Percentiles rank a stretch among this genome's conserved stretches.
Conservation (phyloP, 2,113 vertebrate genomes). For the Alexandromys fortis region DNA sequence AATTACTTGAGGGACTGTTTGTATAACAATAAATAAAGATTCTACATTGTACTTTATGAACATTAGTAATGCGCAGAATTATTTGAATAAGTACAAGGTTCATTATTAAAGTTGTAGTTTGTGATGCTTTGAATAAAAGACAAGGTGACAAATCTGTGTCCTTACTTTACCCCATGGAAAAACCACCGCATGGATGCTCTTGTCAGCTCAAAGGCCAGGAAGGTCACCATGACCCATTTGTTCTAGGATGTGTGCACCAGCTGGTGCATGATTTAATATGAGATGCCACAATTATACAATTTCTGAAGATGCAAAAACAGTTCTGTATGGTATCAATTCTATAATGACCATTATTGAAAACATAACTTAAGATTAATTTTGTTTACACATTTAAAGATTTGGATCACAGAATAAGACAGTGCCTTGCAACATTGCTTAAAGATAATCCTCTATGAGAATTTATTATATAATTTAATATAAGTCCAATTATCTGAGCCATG, state of each 20-base stretch:
- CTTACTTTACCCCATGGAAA: constrained; percentile 27
- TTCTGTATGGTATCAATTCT: background rate
- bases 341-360: background rate
- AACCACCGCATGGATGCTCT: background rate
- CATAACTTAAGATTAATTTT: background rate
- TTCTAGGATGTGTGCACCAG: background rate
- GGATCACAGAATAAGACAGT: background rate
- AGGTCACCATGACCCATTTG: background rate
- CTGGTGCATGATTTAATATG: background rate
- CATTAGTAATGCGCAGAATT: constrained; percentile 12
- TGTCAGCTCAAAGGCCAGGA: background rate
- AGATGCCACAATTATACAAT: background rate
- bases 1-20: background rate
- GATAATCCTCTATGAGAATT: background rate
- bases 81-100: constrained; percentile 25
- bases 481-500: background rate
- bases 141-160: background rate
- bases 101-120: background rate
- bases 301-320: background rate
- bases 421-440: background rate
- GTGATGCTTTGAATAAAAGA: constrained; percentile 4
- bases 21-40: background rate
- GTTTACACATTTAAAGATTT: background rate
- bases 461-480: background rate
- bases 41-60: constrained; percentile 18